phyloP scores from a whole-genome alignment of 2,113 vertebrate species.

The Microtus pennsylvanicus region DNA sequence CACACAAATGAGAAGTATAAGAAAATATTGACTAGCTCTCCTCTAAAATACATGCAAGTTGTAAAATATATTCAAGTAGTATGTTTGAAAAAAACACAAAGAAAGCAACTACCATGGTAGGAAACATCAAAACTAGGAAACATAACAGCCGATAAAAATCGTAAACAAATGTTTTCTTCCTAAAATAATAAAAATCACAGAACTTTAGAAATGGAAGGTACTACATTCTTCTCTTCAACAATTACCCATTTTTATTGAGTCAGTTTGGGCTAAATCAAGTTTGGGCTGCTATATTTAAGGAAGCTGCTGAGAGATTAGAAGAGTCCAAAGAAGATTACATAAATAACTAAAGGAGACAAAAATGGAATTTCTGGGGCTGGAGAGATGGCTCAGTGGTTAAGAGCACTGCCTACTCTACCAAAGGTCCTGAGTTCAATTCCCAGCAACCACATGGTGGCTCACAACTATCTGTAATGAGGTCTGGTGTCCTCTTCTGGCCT shows the following conservation, averaged over 20 bases:
- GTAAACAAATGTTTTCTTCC: constrained; percentile 19
- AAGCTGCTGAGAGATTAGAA: constrained; percentile 36
- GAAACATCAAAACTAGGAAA: constrained; percentile 31
- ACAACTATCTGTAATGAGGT: too few species aligned
- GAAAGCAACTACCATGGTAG: neutral
- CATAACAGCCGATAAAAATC: neutral
- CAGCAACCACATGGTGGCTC: too few species aligned
- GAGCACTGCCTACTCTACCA: too few species aligned
- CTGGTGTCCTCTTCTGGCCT: too few species aligned
- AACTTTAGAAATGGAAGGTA: neutral
- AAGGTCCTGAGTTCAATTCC: too few species aligned
- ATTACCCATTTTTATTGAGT: constrained; percentile 5
- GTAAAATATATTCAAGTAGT: neutral
- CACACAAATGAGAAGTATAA: neutral
- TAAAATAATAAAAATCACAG: constrained; percentile 30
- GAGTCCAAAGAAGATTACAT: constrained; percentile 10
- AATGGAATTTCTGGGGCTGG: neutral
- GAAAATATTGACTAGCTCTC: constrained; percentile 17
- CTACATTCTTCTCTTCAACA: constrained; percentile 11
- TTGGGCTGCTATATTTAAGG: constrained; percentile 6
- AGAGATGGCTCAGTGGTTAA: too few species aligned
- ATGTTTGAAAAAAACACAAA: constrained; percentile 17
- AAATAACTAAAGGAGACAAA: neutral
- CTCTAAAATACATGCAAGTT: constrained; percentile 19
- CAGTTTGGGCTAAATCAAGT: neutral